phyloP scores from a whole-genome alignment of 2,797 vertebrate genomes.

The Pelochelys cantorii region DNA sequence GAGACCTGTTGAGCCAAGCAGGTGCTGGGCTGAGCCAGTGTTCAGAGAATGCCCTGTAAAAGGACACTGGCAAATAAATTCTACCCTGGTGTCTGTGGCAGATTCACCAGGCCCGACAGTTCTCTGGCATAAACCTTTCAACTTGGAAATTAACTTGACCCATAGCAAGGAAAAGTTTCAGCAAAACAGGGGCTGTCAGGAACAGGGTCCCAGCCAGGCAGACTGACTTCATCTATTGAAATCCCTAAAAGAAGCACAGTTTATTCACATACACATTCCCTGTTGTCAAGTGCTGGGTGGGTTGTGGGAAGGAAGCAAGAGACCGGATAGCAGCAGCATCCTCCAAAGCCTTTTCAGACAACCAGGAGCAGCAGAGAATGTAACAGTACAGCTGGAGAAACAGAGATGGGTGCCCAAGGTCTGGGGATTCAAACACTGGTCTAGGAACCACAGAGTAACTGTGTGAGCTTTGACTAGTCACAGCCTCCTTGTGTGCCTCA shows the following conservation, averaged over 20 bases:
- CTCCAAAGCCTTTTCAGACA: fast-evolving
- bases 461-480: background rate
- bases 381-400: background rate
- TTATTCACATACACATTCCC: fast-evolving
- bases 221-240: constrained; percentile 8
- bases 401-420: background rate
- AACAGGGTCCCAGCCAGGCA: background rate
- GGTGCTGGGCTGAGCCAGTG: background rate
- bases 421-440: background rate
- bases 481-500: background rate
- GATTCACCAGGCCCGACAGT: constrained; percentile 51
- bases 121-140: constrained; percentile 40
- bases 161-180: background rate
- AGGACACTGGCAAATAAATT: constrained; percentile 15
- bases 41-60: fast-evolving
- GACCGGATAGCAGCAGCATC: background rate
- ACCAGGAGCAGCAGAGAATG: background rate
- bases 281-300: background rate
- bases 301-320: fast-evolving
- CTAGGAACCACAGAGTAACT: background rate
- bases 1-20: constrained; percentile 54
- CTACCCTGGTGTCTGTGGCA: background rate
- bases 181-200: constrained; percentile 25
- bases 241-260: fast-evolving
- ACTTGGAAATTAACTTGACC: constrained; percentile 46